These are phyloP conservation scores for Agrilus mali DNA, from an alignment of 2,888 invertebrate species.

Conservation along the genomic window DNA sequence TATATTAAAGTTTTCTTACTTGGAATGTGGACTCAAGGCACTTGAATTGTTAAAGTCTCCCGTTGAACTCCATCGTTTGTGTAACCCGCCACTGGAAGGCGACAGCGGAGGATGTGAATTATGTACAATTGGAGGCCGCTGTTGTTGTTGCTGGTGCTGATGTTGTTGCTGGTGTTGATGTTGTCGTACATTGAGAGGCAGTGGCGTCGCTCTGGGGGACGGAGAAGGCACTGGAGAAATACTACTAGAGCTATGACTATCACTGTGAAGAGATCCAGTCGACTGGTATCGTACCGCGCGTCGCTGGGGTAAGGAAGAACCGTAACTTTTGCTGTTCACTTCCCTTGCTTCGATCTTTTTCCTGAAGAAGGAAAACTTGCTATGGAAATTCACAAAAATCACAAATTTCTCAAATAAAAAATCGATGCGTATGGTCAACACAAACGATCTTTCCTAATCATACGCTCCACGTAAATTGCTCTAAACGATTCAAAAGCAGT, in stretches of 20 bases:
- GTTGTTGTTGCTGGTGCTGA: constrained; percentile 16
- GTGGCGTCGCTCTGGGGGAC: constrained; percentile 57
- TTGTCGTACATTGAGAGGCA: constrained; percentile 43
- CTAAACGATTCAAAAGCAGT: too few relatives aligned
- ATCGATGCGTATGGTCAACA: too few relatives aligned
- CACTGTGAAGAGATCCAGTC: constrained; percentile 62
- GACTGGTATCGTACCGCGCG: constrained; percentile 73
- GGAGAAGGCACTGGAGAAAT: constrained; percentile 74
- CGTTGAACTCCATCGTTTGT: constrained; percentile 71
- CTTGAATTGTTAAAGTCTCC: constrained; percentile 60
- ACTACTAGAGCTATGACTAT: constrained; percentile 71
- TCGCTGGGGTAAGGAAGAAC: constrained; percentile 34
- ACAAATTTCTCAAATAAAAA: too few relatives aligned
- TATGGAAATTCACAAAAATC: background rate
- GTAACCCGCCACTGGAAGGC: constrained; percentile 34
- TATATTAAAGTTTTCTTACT: constrained; percentile 18
- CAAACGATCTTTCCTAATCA: too few relatives aligned
- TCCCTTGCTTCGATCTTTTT: constrained; percentile 14
- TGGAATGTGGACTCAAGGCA: constrained; percentile 35
- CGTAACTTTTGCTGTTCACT: constrained; percentile 13
- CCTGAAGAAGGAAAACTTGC: constrained; percentile 2
- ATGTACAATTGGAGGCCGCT: constrained; percentile 26
- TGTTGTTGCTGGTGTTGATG: constrained; percentile 14
- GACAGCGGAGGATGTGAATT: constrained; percentile 21
- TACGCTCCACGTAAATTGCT: too few relatives aligned